A percentile compares a stretch with the other conserved stretches of the same genome.
Conservation (phyloP, 2,797 vertebrate species). For the Brachyrhaphis roseni region DNA sequence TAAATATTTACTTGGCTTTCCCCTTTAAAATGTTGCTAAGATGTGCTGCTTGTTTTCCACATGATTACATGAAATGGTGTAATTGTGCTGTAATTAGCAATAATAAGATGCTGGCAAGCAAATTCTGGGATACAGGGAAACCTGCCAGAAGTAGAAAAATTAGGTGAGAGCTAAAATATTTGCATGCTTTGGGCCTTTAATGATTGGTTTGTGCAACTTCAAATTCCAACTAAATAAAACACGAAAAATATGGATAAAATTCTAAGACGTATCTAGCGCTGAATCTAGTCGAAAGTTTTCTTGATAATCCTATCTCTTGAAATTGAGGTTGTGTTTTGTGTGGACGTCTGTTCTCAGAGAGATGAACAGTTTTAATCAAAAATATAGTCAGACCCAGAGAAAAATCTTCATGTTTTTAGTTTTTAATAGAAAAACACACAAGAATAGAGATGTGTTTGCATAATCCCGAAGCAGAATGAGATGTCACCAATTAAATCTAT, state of each 20-base stretch:
- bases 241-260: neutral
- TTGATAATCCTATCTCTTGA: neutral
- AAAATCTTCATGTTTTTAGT: neutral
- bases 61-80: constrained; percentile 62
- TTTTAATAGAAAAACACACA: constrained; percentile 28
- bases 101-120: constrained; percentile 61
- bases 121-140: constrained; percentile 44
- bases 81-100: constrained; percentile 65
- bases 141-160: constrained; percentile 59
- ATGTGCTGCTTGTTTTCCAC: constrained; percentile 52
- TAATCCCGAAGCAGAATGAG: constrained; percentile 55
- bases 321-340: neutral
- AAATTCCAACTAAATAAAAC: constrained; percentile 28
- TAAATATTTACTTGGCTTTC: constrained; percentile 34
- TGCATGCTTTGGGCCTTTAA: constrained; percentile 14
- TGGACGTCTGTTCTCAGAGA: neutral
- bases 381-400: constrained; percentile 11
- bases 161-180: constrained; percentile 33
- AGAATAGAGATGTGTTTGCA: constrained; percentile 26
- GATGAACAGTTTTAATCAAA: constrained; percentile 13
- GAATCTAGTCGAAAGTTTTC: constrained; percentile 11
- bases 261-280: constrained; percentile 3
- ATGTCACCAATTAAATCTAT: constrained; percentile 54
- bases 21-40: constrained; percentile 39
- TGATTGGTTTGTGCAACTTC: constrained; percentile 43